phyloP scores from a whole-genome alignment of 2,888 invertebrate species.

The Amiota mariae region DNA sequence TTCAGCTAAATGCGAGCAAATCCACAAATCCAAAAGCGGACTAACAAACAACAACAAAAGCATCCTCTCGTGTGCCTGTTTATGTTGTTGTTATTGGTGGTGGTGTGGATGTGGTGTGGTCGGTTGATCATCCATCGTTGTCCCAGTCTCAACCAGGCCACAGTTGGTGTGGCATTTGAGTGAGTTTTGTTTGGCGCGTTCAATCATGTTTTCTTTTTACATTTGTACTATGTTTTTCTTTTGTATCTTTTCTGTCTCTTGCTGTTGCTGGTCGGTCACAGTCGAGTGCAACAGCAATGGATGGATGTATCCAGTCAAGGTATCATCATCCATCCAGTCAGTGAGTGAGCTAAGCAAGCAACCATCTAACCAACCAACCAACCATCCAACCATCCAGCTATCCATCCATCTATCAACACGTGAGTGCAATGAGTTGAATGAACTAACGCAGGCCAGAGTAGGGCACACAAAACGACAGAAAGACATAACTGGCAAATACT shows the following conservation, averaged over 20 bases:
- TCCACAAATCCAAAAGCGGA: conserved; percentile 1
- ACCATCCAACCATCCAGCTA: conserved; percentile 40
- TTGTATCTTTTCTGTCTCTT: no score
- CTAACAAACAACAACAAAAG: background rate
- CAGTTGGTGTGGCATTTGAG: background rate
- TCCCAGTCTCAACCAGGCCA: background rate
- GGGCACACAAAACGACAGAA: conserved; percentile 44
- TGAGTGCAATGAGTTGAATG: conserved; percentile 54
- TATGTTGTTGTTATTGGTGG: no score
- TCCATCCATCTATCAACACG: conserved; percentile 41
- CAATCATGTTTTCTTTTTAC: no score
- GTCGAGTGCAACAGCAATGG: conserved; percentile 53
- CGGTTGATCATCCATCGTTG: background rate
- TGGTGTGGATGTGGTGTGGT: no score
- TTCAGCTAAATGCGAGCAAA: conserved; percentile 34
- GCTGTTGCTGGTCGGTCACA: conserved; percentile 39
- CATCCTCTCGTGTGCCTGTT: no score
- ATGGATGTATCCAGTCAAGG: conserved; percentile 52
- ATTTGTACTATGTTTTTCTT: no score
- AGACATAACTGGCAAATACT: no score
- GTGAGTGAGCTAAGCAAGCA: conserved; percentile 29
- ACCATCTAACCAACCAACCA: conserved; percentile 38
- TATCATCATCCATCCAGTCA: conserved; percentile 42
- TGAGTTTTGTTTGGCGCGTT: background rate
- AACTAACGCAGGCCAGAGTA: conserved; percentile 54